These are phyloP conservation scores for Sogatella furcifera DNA, from an alignment of 1,140 invertebrate genomes.

Conservation along the genomic window DNA sequence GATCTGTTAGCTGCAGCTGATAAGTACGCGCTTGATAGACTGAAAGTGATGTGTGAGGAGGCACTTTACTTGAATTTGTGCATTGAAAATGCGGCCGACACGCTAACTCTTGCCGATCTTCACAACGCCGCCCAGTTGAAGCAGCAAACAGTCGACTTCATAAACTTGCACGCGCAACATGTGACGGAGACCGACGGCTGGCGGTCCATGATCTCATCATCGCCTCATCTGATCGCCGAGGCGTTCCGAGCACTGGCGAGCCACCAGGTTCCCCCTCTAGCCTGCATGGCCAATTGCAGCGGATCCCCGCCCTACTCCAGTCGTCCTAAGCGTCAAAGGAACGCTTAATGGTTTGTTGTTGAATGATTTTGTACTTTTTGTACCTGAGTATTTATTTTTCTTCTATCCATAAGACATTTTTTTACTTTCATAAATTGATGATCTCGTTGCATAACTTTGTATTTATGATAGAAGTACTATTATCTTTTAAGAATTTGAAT, in stretches of 20 bases:
- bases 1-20: conserved; percentile 94
- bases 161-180: conserved; percentile 96
- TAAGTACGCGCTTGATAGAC: conserved; percentile 92
- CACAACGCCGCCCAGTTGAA: conserved; percentile 98
- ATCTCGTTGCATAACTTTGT: no score
- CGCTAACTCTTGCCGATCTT: conserved; percentile 93
- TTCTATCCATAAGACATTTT: no score
- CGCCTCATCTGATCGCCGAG: conserved; percentile 95
- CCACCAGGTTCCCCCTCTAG: no score
- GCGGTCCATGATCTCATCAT: conserved; percentile 93
- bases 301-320: no score
- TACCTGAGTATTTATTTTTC: no score
- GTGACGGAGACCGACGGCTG: conserved; percentile 98
- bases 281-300: no score
- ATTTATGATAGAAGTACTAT: no score
- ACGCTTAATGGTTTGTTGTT: no score
- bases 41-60: conserved; percentile 99
- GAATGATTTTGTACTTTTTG: no score
- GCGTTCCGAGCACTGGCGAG: conserved; percentile 83
- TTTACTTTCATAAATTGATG: no score
- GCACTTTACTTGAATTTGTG: conserved; percentile 89
- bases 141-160: conserved; percentile 97
- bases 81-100: conserved; percentile 94
- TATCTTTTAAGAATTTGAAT: no score
- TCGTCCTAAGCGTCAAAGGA: no score